Base-by-base conservation (phyloP, 2,888 invertebrate species). In the Onthophagus sagittarius region DNA sequence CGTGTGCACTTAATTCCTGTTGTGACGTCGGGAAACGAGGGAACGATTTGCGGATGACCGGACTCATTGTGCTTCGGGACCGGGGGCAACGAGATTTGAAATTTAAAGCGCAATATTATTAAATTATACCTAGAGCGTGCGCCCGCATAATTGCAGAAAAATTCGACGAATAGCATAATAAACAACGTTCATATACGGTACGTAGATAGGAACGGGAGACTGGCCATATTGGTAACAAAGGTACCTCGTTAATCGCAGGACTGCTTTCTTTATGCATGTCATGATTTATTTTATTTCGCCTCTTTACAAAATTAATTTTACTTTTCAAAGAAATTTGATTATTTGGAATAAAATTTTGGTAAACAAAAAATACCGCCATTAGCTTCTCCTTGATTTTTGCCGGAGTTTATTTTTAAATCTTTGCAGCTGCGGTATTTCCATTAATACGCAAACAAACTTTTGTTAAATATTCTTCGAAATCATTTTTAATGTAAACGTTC, bases 61-160 rank as follows among this genome's bases (percentile, higher is more conserved):
- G 67, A 13, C 67, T 32, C 67, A 67, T 67, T 72, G 64, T 74
- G 74, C 63, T 53, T 53, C 32, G 67, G n/a, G 67, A 23, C 67
- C 67, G 67, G 31, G 67, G 67, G 39, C 39, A 53, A 74, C 75
- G 75, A 74, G 76, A 76, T 73, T 75, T 69, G 71, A 75, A 75
- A 72, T 75, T 75, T 75, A 73, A 73, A 73, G 76, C 74, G 70
- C 73, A 75, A 74, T 76, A 76, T 76, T 76, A 76, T 75, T 73
- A 76, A 76, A 75, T 76, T 76, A 76, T 76, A 73, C 73, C 70
- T 15, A 63, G 74, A 73, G 74, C 76, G 76, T 76, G 76, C 75
- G 70, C 72, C 71, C 73, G 76, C 75, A 76, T 76, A 76, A 76
- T 76, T 75, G 72, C 71, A 69, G 73, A 75, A 76, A 76, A 74